Conservation (phyloP, 2,888 invertebrate genomes). For the Diarsia mendica region DNA sequence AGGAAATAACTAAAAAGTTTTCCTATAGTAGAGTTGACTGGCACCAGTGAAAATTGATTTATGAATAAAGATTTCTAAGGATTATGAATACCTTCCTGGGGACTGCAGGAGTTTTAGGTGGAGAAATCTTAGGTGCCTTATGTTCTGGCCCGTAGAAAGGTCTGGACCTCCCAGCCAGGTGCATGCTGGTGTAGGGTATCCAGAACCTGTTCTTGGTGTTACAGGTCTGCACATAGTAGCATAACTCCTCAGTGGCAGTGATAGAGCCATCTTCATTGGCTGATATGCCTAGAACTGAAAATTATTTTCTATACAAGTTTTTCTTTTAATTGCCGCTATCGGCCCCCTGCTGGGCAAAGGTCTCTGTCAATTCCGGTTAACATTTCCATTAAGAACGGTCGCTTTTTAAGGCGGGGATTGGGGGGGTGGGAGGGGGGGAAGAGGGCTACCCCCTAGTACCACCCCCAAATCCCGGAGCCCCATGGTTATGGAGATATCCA, state of each 20-base stretch:
- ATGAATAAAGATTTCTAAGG: background rate
- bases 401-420: no score
- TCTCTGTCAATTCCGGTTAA: no score
- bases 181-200: conserved; percentile 84
- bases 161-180: conserved; percentile 82
- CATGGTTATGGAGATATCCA: no score
- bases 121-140: conserved; percentile 69
- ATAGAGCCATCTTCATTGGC: conserved; percentile 77
- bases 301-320: background rate
- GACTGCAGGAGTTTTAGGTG: conserved; percentile 61
- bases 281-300: conserved; percentile 82
- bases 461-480: no score
- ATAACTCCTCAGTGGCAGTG: conserved; percentile 77
- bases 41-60: background rate
- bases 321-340: no score
- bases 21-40: background rate
- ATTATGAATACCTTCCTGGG: conserved; percentile 76
- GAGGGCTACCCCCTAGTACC: no score
- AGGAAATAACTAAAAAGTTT: background rate
- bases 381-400: no score
- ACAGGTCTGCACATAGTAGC: conserved; percentile 84
- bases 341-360: no score
- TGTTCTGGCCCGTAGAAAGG: conserved; percentile 83
- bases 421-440: no score
- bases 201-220: conserved; percentile 79